These are phyloP conservation scores for Stenolophus ochropezus DNA, from an alignment of 2,888 invertebrate species.

Conservation along the genomic window DNA sequence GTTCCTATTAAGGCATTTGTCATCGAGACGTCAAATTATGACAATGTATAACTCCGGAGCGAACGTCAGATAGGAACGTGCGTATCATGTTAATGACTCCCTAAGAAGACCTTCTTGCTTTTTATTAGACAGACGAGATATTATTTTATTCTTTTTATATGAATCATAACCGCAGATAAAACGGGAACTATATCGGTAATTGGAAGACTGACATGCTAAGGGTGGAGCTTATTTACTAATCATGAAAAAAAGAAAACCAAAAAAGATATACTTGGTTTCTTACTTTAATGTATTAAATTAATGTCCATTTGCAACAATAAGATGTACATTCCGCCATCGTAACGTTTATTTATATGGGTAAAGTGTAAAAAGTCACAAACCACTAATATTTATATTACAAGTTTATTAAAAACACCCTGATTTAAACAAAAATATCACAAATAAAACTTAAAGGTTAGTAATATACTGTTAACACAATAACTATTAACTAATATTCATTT, in stretches of 20 bases:
- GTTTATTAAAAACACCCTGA: too few species aligned
- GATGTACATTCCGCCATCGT: too few species aligned
- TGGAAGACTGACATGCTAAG: not conserved
- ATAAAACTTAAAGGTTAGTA: too few species aligned
- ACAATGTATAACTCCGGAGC: slow-evolving; percentile 31
- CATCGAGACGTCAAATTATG: slow-evolving; percentile 56
- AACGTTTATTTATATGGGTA: too few species aligned
- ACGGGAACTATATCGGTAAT: not conserved
- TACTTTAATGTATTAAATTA: too few species aligned
- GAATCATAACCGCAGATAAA: not conserved
- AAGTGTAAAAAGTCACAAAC: too few species aligned
- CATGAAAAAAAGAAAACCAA: not conserved
- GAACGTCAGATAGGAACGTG: slow-evolving; percentile 34
- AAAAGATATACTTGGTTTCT: too few species aligned
- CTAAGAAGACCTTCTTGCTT: not conserved
- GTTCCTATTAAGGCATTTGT: slow-evolving; percentile 58
- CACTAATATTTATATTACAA: too few species aligned
- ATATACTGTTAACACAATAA: too few species aligned
- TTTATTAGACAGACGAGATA: slow-evolving; percentile 8
- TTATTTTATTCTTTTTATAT: not conserved
- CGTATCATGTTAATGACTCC: slow-evolving; percentile 48
- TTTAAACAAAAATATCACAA: too few species aligned
- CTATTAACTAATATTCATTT: too few species aligned
- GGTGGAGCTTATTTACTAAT: not conserved
- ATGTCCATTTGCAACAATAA: too few species aligned